Base-by-base conservation (phyloP, 2,797 vertebrate species). In the Spinus olivaceus region DNA sequence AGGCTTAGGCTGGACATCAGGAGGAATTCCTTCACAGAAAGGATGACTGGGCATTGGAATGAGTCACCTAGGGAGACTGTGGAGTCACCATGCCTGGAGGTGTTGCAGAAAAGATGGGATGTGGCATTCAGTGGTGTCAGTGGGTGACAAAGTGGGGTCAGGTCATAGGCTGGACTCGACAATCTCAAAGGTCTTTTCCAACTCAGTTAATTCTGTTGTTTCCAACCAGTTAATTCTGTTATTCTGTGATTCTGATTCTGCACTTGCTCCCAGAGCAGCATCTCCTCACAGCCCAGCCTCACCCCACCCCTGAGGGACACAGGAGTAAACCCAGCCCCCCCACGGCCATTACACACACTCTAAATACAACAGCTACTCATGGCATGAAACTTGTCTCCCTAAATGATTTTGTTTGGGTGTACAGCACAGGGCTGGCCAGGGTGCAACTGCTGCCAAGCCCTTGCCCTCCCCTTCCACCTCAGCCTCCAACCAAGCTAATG, bases 81-180 rank as follows among this genome's bases (percentile, higher is more conserved):
- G 19, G 24, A 18, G 24, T 33, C 33, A 30, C 54, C 0, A 0
- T 16, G 12, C 22, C 39, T 41, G 39, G 39, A 47, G 30, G 13
- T 24, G 39, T 3, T 24, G 28, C 46, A 51, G 63, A 6, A 24
- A 27, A 21, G 39, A 14, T 27, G 11, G n/a, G 33, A 21, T 4
- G 20, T 28, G 41, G 33, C 64, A 53, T 28, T 33, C 41, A 12
- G 53, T 2, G 15, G 10, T 37, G 37, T 13, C 71, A n/a, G 39
- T 5, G 39, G 16, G 5, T 59, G 63, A n/a, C 28, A 24, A 8
- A 56, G 15, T 4, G 24, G 13, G 18, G 33, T 46, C 1, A 0
- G 47, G 8, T 30, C 82, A 46, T 13, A 41, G 33, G 11, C 9
- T 24, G 14, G 9, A 30, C 54, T 53, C 0, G 0, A 24, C 0